phyloP scores from a whole-genome alignment of 2,888 invertebrate genomes.

The Himalopsyche japonica region DNA sequence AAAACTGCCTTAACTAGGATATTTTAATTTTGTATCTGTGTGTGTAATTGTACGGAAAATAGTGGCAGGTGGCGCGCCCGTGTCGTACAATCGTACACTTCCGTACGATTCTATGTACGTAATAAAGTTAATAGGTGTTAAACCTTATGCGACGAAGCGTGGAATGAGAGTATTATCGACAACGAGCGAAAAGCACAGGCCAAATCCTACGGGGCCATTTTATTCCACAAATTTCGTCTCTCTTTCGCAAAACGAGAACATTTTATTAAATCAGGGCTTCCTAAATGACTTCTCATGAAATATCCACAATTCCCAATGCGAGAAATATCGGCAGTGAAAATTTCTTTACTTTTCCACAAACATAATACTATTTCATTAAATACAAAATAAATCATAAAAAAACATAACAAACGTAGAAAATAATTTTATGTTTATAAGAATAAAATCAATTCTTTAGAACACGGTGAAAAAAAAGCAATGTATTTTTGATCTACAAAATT shows the following conservation, averaged over 20 bases:
- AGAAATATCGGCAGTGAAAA: too few species aligned
- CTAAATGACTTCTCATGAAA: neutral
- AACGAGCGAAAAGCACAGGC: neutral
- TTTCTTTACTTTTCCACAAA: too few species aligned
- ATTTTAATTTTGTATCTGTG: slow-evolving; percentile 20
- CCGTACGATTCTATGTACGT: neutral
- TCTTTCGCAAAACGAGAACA: neutral
- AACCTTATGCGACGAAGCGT: slow-evolving; percentile 9
- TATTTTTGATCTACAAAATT: too few species aligned
- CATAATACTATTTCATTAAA: too few species aligned
- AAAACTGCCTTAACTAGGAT: neutral
- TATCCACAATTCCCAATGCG: neutral
- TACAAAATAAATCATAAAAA: too few species aligned
- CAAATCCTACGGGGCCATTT: neutral
- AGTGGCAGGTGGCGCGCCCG: slow-evolving; percentile 12
- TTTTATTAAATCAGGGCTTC: neutral
- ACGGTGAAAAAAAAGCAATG: too few species aligned
- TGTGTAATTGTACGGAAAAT: slow-evolving; percentile 28
- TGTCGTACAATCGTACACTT: neutral
- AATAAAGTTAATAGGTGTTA: slow-evolving; percentile 9
- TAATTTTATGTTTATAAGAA: too few species aligned
- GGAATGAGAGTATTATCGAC: neutral
- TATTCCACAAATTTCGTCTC: neutral
- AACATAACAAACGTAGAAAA: too few species aligned
- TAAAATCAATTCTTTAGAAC: too few species aligned